Evolutionary conservation across 2,888 invertebrate species (phyloP), one percentile per base, ranked within the genome.

Genomic region (Phortica okadai): DNA sequence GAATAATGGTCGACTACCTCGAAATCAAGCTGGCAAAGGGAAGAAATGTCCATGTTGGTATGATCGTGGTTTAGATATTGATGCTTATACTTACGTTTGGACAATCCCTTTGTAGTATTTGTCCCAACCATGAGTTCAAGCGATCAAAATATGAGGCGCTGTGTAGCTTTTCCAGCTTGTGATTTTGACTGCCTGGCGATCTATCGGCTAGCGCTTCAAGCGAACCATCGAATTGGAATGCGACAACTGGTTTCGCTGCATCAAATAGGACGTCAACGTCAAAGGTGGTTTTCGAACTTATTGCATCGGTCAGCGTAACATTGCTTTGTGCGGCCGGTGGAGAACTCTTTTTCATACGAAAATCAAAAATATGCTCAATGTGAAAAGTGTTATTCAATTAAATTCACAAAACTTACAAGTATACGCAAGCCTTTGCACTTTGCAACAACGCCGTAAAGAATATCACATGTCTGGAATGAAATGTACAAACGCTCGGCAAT

Each of bases 51-150:
- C 21, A 21, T 21, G 21, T 21, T 21, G 21, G 21, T 21, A 21
- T 21, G 21, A 21, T 21, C 21, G 21, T 21, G 21, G 45, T 8
- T 45, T 8, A 45, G 45, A 10, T 6, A 8, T 8, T 45, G 45
- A 10, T 45, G 45, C 6, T 6, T 14, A 74, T 73, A 79, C 87
- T 88, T 86, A 94, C 94, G 93, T 95, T 95, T 25, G 97, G 96
- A 76, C 96, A 95, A 84, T 97, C 97, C 77, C 97, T 92, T 88
- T 97, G 96, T 75, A 98, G 91, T 69, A 97, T 97, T 90, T 98
- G 98, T 5, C 97, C 97, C 41, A 98, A 92, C 98, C 97, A 97
- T 0, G 96, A 96, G 92, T 97, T 97, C 0, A 97, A 93, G 88
- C 97, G 97, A 91, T 97, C 96, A 87, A 95, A 97, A 91, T 97